Conservation (phyloP, 2,113 vertebrate genomes). For the Mystacornis crossleyi region DNA sequence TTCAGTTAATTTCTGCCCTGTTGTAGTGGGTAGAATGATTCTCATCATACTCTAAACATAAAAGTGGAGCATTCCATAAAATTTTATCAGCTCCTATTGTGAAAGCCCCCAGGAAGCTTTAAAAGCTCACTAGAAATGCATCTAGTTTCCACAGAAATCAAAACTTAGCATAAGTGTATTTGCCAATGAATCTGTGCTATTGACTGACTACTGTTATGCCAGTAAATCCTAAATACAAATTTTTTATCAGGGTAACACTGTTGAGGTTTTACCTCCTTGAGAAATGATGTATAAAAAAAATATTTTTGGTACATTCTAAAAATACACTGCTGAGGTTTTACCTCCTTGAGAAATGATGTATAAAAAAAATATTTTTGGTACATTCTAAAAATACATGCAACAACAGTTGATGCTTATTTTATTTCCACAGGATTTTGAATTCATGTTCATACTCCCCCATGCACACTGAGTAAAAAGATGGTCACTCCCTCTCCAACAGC, state of each 20-base stretch:
- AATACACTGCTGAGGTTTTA: background rate
- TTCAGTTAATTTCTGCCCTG: slow-evolving; percentile 40
- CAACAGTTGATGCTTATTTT: background rate
- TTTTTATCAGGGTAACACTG: background rate
- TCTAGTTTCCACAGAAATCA: slow-evolving; percentile 3
- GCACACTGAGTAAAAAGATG: background rate
- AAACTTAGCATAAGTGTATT: background rate
- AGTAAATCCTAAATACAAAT: background rate
- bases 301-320: background rate
- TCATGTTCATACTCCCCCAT: background rate
- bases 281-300: background rate
- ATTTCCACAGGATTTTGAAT: background rate
- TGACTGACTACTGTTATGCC: background rate
- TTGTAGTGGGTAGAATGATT: background rate
- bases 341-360: background rate
- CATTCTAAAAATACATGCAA: background rate
- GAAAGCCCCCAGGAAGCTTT: slow-evolving; percentile 31
- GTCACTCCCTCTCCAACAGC: background rate
- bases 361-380: background rate
- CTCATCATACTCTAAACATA: background rate
- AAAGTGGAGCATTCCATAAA: slow-evolving; percentile 43
- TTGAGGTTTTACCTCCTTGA: background rate
- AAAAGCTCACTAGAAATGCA: slow-evolving; percentile 28
- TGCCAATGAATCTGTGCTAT: background rate
- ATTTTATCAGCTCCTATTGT: slow-evolving; percentile 46